A percentile compares a stretch with the other conserved stretches of the same genome.
Evolutionary conservation across 2,888 invertebrate species (phyloP).

Genomic region (Heteropelma amictum): DNA sequence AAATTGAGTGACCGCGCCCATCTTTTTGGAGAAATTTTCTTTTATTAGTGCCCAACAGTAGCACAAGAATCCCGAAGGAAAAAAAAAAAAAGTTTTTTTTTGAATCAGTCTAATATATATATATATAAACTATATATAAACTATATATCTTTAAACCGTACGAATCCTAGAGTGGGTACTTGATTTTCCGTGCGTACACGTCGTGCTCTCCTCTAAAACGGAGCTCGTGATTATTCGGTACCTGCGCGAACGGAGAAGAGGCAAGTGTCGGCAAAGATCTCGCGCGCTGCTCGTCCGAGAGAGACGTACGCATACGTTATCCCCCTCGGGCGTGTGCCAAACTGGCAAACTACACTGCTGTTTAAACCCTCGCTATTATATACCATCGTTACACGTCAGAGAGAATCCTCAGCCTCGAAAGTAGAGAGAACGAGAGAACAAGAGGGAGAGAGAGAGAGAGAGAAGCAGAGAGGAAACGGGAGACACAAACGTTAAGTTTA

Average conservation of each 20-base stretch:
- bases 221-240: constrained; percentile 23
- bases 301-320: constrained; percentile 31
- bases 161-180: constrained; percentile 5
- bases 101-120: too few relatives aligned
- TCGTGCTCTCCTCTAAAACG: background rate
- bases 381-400: constrained; percentile 16
- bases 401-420: background rate
- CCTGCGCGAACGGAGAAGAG: constrained; percentile 5
- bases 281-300: background rate
- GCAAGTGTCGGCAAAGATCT: constrained; percentile 40
- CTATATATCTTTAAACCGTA: background rate
- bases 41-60: too few relatives aligned
- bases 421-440: background rate
- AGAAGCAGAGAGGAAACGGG: constrained; percentile 7
- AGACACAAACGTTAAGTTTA: constrained; percentile 62
- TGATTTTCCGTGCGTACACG: constrained; percentile 27
- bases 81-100: too few relatives aligned
- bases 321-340: constrained; percentile 31
- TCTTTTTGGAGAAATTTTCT: too few relatives aligned
- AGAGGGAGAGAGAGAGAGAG: background rate
- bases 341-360: constrained; percentile 7
- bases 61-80: too few relatives aligned
- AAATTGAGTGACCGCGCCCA: too few relatives aligned
- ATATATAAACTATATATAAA: too few relatives aligned
- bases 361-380: constrained; percentile 18